These are phyloP conservation scores for Varanus salvator DNA, from an alignment of 2,113 vertebrate species.

Conservation along the genomic window DNA sequence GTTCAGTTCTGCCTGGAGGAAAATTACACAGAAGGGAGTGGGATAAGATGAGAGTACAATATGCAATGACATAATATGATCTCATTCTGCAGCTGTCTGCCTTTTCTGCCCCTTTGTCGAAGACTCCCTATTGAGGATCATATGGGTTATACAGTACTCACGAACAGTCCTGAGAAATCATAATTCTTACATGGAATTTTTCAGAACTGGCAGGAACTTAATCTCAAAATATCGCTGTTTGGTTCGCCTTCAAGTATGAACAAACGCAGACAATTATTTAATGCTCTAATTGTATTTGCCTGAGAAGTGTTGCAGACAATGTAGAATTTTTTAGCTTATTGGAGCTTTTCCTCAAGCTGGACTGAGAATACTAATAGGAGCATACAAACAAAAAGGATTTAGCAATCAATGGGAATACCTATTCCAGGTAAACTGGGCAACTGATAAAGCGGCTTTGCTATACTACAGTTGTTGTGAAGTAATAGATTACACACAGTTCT, in stretches of 20 bases:
- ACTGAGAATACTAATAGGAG: neutral
- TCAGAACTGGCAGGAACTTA: neutral
- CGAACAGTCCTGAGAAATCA: neutral
- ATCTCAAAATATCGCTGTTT: neutral
- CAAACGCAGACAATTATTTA: neutral
- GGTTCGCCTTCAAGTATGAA: neutral
- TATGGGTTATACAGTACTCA: neutral
- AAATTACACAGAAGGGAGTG: conserved; percentile 61
- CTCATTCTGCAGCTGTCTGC: conserved; percentile 65
- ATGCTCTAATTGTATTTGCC: neutral
- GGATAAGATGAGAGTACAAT: conserved; percentile 42
- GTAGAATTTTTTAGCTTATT: neutral
- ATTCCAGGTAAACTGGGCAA: neutral
- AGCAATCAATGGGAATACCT: neutral
- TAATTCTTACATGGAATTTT: neutral
- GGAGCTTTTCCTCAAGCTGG: neutral
- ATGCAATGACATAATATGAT: conserved; percentile 68
- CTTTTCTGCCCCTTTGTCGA: conserved; percentile 27
- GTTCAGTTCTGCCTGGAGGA: conserved; percentile 37
- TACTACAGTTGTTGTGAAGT: neutral
- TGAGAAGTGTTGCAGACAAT: neutral
- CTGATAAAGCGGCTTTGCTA: neutral
- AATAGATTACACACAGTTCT: neutral
- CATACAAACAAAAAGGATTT: conserved; percentile 12
- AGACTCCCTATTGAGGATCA: neutral